phyloP scores from a whole-genome alignment of 1,140 invertebrate species.

The Caerostris darwini region DNA sequence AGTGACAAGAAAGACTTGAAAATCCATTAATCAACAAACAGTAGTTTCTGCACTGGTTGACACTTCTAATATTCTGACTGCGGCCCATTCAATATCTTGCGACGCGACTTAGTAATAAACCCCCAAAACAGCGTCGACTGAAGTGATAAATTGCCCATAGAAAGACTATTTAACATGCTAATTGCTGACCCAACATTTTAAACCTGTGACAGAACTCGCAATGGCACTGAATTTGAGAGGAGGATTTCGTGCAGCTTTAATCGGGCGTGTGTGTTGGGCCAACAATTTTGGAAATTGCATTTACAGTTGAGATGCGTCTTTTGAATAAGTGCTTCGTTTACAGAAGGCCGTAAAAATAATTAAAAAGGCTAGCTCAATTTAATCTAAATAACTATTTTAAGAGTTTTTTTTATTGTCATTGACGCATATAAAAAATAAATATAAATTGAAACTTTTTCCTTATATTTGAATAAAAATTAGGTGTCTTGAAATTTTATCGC shows the following conservation, averaged over 20 bases:
- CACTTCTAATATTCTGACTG: constrained; percentile 29
- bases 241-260: background rate
- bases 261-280: background rate
- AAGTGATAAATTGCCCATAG: constrained; percentile 50
- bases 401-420: too few species aligned
- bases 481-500: too few species aligned
- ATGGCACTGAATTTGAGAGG: background rate
- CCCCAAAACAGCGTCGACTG: background rate
- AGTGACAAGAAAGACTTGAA: constrained; percentile 44
- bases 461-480: too few species aligned
- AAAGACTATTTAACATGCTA: constrained; percentile 57
- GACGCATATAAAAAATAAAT: too few species aligned
- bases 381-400: too few species aligned
- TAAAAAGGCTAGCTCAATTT: too few species aligned
- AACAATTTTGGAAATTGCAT: too few species aligned
- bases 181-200: constrained; percentile 55
- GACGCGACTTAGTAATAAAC: constrained; percentile 48
- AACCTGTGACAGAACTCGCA: background rate
- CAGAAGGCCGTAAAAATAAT: too few species aligned
- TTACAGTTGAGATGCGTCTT: too few species aligned
- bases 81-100: constrained; percentile 48
- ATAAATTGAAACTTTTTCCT: too few species aligned
- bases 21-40: constrained; percentile 54
- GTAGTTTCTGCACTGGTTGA: constrained; percentile 35
- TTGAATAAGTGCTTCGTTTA: too few species aligned